Evolutionary conservation across 2,888 invertebrate genomes (phyloP).

Genomic region (Eulithis prunata): DNA sequence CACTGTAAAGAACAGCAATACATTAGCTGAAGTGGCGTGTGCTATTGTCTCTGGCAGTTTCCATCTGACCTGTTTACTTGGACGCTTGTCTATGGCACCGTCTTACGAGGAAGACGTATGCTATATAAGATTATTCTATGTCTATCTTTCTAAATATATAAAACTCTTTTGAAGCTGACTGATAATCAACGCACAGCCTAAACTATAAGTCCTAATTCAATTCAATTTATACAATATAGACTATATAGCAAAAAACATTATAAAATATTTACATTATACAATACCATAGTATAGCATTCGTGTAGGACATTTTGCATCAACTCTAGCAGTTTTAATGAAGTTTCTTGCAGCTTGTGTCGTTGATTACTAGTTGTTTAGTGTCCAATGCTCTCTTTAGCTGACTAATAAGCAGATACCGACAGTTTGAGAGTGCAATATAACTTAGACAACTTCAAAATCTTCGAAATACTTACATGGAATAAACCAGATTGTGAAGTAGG

Average conservation of each 20-base stretch:
- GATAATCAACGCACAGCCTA: too few relatives aligned
- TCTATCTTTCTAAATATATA: too few relatives aligned
- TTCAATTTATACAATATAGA: too few relatives aligned
- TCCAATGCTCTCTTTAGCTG: conserved; percentile 18
- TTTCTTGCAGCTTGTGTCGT: conserved; percentile 38
- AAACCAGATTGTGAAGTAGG: too few relatives aligned
- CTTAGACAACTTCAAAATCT: too few relatives aligned
- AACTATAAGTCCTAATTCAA: too few relatives aligned
- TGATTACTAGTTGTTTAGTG: conserved; percentile 32
- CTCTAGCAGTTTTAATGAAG: conserved; percentile 39
- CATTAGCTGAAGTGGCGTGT: conserved; percentile 57
- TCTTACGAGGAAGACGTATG: conserved; percentile 6
- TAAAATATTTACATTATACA: too few relatives aligned
- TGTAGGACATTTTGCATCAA: conserved; percentile 19
- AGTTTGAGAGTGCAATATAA: not conserved
- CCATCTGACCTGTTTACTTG: conserved; percentile 57
- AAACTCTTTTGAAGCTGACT: too few relatives aligned
- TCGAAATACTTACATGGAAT: too few relatives aligned
- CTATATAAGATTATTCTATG: not conserved
- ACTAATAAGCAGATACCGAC: not conserved
- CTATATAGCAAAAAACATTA: too few relatives aligned
- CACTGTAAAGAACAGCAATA: conserved; percentile 54
- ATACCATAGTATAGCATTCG: too few relatives aligned
- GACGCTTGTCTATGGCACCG: conserved; percentile 23
- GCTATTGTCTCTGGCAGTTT: conserved; percentile 47